A percentile compares a stretch with the other conserved stretches of the same genome.
Evolutionary conservation across 2,113 vertebrate species (phyloP).

Genomic region (Petroica traversi): DNA sequence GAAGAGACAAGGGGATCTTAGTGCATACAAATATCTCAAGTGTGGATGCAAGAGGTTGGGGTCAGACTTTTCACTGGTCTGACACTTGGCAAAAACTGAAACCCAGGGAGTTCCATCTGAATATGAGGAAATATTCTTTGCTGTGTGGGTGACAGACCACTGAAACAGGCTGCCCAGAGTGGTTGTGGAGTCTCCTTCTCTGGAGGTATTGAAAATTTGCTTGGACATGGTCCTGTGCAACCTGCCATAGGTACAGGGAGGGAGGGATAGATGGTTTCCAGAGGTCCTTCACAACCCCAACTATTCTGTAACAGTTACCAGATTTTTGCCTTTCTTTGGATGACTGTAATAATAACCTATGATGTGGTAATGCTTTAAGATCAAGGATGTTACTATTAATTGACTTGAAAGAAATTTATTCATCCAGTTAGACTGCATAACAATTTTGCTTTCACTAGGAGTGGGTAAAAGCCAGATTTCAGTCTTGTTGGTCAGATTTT

Average conservation of each 20-base stretch:
- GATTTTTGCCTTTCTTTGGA: neutral
- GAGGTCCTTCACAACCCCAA: neutral
- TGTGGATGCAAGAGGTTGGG: neutral
- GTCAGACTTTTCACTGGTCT: neutral
- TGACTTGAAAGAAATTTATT: neutral
- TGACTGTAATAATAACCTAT: neutral
- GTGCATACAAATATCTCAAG: neutral
- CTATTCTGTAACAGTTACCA: neutral
- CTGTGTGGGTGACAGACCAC: neutral
- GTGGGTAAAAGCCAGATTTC: slow-evolving; percentile 13
- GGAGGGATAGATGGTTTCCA: neutral
- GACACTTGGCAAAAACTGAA: neutral
- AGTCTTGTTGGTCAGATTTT: neutral
- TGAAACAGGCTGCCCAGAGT: neutral
- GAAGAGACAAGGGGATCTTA: neutral
- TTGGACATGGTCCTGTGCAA: neutral
- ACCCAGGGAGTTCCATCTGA: neutral
- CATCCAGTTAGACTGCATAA: neutral
- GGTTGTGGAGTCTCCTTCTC: neutral
- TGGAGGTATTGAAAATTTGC: neutral
- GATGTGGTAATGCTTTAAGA: neutral
- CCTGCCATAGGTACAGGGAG: neutral
- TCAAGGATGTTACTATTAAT: neutral
- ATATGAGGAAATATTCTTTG: neutral
- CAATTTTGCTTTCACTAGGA: neutral